These are phyloP conservation scores for Enteromius paludinosus DNA, from an alignment of 2,797 vertebrate genomes.

Conservation along the genomic window DNA sequence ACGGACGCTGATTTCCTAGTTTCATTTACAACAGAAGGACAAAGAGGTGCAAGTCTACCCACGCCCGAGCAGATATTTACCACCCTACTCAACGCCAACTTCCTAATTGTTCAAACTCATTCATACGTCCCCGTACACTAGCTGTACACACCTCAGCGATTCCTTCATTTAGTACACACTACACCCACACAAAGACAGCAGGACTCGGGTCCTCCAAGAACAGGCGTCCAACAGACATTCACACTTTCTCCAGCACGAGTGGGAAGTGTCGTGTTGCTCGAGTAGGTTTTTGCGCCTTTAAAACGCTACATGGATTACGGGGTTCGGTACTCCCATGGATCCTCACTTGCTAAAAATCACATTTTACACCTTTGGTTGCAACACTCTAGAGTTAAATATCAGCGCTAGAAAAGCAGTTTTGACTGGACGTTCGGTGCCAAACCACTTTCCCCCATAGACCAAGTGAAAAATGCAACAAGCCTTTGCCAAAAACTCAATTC, in stretches of 20 bases:
- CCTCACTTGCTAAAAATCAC: conserved; percentile 49
- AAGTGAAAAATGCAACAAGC: conserved; percentile 26
- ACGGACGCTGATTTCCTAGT: conserved; percentile 24
- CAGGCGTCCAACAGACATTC: conserved; percentile 36
- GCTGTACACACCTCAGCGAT: conserved; percentile 25
- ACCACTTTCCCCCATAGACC: conserved; percentile 27
- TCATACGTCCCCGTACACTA: conserved; percentile 24
- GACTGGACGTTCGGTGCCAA: conserved; percentile 32
- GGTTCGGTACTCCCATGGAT: conserved; percentile 36
- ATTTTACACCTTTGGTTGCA: conserved; percentile 49
- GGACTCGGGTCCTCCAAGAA: conserved; percentile 30
- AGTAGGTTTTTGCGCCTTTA: conserved; percentile 55
- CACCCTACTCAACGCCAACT: conserved; percentile 12
- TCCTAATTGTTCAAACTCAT: conserved; percentile 46
- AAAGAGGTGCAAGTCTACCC: conserved; percentile 12
- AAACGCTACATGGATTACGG: conserved; percentile 43
- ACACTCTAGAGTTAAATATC: conserved; percentile 45
- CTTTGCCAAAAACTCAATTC: conserved; percentile 38
- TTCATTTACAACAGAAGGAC: conserved; percentile 26
- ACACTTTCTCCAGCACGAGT: conserved; percentile 39
- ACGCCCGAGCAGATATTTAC: conserved; percentile 13
- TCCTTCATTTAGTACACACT: conserved; percentile 30
- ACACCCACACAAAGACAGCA: conserved; percentile 47
- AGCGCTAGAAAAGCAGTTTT: conserved; percentile 22
- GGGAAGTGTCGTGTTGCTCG: conserved; percentile 50